These are phyloP conservation scores for Homalodisca vitripennis DNA, from an alignment of 1,140 invertebrate genomes.

Conservation along the genomic window DNA sequence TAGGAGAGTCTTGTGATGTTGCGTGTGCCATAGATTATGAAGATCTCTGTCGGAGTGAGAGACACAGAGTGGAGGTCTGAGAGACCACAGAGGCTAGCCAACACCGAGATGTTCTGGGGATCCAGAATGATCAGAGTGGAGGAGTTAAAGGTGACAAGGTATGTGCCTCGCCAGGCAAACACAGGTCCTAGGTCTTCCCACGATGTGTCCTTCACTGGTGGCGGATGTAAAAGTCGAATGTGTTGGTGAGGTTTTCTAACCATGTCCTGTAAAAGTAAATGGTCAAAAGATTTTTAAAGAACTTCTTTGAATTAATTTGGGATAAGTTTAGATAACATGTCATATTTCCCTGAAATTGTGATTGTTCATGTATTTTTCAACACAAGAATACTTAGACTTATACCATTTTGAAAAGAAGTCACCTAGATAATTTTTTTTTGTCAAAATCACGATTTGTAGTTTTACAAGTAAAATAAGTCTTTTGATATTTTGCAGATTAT, in stretches of 20 bases:
- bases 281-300: too few relatives aligned
- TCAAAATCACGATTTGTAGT: too few relatives aligned
- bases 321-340: too few relatives aligned
- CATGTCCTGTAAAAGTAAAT: constrained; percentile 36
- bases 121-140: constrained; percentile 72
- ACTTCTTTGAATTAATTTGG: too few relatives aligned
- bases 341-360: too few relatives aligned
- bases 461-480: too few relatives aligned
- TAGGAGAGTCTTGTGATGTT: constrained; percentile 64
- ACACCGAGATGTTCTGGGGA: constrained; percentile 56
- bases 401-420: too few relatives aligned
- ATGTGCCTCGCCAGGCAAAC: constrained; percentile 54
- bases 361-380: too few relatives aligned
- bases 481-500: too few relatives aligned
- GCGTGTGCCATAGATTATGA: constrained; percentile 68
- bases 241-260: constrained; percentile 29
- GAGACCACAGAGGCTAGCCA: constrained; percentile 53
- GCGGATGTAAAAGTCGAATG: constrained; percentile 32
- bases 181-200: constrained; percentile 39
- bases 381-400: too few relatives aligned
- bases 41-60: constrained; percentile 74
- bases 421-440: too few relatives aligned
- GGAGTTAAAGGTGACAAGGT: constrained; percentile 72
- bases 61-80: constrained; percentile 57
- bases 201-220: constrained; percentile 32